phyloP scores from a whole-genome alignment of 2,888 invertebrate species.

The Eledona agricola region DNA sequence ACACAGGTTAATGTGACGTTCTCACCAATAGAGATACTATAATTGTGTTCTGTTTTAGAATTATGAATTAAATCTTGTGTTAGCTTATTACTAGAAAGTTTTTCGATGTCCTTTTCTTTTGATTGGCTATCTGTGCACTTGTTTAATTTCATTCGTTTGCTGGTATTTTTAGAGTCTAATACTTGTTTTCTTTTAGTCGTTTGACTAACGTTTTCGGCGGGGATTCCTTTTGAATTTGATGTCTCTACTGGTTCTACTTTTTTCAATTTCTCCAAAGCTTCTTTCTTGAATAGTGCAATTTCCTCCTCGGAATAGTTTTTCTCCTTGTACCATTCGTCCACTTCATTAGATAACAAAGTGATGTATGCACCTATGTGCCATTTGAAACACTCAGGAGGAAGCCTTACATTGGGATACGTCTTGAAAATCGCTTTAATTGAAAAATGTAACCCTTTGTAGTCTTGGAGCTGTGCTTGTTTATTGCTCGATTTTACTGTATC shows the following conservation, averaged over 20 bases:
- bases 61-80: too few species aligned
- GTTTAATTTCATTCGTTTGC: too few species aligned
- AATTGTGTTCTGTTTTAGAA: too few species aligned
- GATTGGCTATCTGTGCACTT: too few species aligned
- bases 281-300: constrained; percentile 3
- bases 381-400: constrained; percentile 38
- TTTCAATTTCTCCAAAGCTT: constrained; percentile 4
- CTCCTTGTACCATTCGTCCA: constrained; percentile 42
- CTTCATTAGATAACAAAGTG: constrained; percentile 42
- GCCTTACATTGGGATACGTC: constrained; percentile 38
- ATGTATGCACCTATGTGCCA: constrained; percentile 40
- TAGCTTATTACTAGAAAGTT: too few species aligned
- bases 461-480: not conserved
- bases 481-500: too few species aligned
- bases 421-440: constrained; percentile 39
- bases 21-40: too few species aligned
- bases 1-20: too few species aligned
- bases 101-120: too few species aligned
- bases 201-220: not conserved
- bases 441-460: constrained; percentile 38
- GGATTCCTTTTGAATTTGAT: not conserved
- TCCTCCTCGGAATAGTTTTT: constrained; percentile 9
- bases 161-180: too few species aligned
- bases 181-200: too few species aligned
- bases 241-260: not conserved